These are phyloP conservation scores for Andrena trimmerana DNA, from an alignment of 2,888 invertebrate genomes.

Conservation along the genomic window DNA sequence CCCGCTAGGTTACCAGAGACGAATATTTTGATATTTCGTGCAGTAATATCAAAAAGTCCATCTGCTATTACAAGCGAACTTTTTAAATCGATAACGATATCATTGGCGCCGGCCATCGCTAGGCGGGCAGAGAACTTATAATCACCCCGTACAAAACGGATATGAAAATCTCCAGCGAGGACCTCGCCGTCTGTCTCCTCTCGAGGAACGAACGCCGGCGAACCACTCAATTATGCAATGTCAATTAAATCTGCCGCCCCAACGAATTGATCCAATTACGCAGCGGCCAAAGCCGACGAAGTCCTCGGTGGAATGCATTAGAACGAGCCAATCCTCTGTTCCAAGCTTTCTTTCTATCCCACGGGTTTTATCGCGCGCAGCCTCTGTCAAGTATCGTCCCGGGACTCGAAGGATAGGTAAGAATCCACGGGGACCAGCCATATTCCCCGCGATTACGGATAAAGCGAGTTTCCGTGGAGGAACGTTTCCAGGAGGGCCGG, in stretches of 20 bases:
- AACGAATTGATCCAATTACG: slow-evolving; percentile 72
- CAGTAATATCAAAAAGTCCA: background rate
- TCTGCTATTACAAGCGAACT: too few species aligned
- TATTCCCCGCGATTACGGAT: background rate
- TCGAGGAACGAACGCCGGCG: slow-evolving; percentile 12
- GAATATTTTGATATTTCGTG: slow-evolving; percentile 20
- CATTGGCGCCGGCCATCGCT: slow-evolving; percentile 53
- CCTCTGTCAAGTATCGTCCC: slow-evolving; percentile 4
- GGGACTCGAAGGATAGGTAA: background rate
- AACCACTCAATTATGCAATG: slow-evolving; percentile 73
- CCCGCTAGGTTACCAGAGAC: background rate
- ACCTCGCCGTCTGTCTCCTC: background rate
- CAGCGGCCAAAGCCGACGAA: slow-evolving; percentile 34
- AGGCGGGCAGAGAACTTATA: slow-evolving; percentile 28
- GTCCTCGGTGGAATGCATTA: slow-evolving; percentile 14
- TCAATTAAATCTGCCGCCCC: slow-evolving; percentile 70
- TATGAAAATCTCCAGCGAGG: slow-evolving; percentile 26
- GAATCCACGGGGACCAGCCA: background rate
- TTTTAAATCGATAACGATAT: slow-evolving; percentile 32
- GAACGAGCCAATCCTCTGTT: background rate
- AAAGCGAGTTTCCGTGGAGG: background rate
- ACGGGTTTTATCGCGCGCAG: slow-evolving; percentile 5
- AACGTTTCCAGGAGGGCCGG: too few species aligned
- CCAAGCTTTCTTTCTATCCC: background rate
- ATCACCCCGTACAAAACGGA: slow-evolving; percentile 30